Conservation (phyloP, 2,888 invertebrate species). For the Blomia tropicalis region DNA sequence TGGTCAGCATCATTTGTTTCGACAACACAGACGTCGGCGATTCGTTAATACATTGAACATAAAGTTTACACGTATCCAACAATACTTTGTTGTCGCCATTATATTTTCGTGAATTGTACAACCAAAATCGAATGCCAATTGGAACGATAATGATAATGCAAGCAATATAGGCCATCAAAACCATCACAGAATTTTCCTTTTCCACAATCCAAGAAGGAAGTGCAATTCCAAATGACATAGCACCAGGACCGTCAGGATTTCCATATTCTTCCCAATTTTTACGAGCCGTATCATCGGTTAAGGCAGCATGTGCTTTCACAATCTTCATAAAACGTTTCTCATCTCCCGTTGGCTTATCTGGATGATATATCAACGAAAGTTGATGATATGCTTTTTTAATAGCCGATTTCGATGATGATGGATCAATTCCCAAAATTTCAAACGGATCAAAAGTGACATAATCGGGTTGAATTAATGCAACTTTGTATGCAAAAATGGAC, state of each 20-base stretch:
- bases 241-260: conserved; percentile 98
- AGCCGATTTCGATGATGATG: conserved; percentile 66
- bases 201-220: conserved; percentile 99
- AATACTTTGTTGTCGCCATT: conserved; percentile 79
- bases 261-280: conserved; percentile 98
- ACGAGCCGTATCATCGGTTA: conserved; percentile 91
- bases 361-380: conserved; percentile 81
- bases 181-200: conserved; percentile 86
- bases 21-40: conserved; percentile 88
- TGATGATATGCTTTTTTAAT: conserved; percentile 91
- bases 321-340: conserved; percentile 93
- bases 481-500: conserved; percentile 66
- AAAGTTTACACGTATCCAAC: conserved; percentile 88
- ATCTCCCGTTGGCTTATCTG: conserved; percentile 92
- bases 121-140: conserved; percentile 76
- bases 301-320: conserved; percentile 60
- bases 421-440: conserved; percentile 75
- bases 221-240: conserved; percentile 98
- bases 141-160: conserved; percentile 91
- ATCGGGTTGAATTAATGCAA: conserved; percentile 91
- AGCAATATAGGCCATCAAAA: conserved; percentile 77
- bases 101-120: conserved; percentile 93
- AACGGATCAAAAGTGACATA: conserved; percentile 98
- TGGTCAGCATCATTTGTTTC: conserved; percentile 92
- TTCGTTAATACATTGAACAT: conserved; percentile 86